These are phyloP conservation scores for Brachypodius melanocephalos DNA, from an alignment of 2,113 vertebrate genomes.

Conservation along the genomic window DNA sequence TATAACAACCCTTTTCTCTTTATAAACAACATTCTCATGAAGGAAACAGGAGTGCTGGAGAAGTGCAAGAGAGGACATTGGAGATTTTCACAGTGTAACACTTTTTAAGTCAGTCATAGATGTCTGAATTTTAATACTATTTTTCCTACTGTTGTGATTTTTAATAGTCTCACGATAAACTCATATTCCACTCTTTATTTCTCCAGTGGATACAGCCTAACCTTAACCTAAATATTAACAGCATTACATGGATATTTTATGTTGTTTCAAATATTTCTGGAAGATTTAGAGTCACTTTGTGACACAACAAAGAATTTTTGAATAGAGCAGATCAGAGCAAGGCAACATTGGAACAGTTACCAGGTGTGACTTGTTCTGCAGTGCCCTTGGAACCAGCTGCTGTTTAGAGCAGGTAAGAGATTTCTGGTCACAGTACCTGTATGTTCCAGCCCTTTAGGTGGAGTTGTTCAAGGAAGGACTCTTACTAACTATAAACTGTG, in stretches of 20 bases:
- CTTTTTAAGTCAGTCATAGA: not conserved
- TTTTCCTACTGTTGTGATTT: not conserved
- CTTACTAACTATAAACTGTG: not conserved
- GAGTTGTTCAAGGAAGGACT: not conserved
- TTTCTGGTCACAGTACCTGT: not conserved
- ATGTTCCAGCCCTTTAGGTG: accelerated
- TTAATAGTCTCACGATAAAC: not conserved
- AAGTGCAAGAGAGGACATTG: accelerated
- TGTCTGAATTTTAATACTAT: not conserved
- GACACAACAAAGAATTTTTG: not conserved
- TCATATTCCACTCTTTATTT: not conserved
- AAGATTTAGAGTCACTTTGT: not conserved
- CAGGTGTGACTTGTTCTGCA: not conserved
- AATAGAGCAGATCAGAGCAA: not conserved
- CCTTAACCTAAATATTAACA: not conserved
- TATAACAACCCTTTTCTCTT: not conserved
- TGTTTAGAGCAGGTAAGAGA: not conserved
- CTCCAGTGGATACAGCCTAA: not conserved
- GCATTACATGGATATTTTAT: not conserved
- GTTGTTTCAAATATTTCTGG: not conserved
- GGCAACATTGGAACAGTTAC: not conserved
- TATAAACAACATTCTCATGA: not conserved
- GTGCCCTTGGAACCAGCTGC: not conserved
- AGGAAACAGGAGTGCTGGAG: not conserved
- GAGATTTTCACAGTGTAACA: not conserved